phyloP scores from a whole-genome alignment of 37 sponge, comb jelly and placozoan genomes.

The Ianthella basta region DNA sequence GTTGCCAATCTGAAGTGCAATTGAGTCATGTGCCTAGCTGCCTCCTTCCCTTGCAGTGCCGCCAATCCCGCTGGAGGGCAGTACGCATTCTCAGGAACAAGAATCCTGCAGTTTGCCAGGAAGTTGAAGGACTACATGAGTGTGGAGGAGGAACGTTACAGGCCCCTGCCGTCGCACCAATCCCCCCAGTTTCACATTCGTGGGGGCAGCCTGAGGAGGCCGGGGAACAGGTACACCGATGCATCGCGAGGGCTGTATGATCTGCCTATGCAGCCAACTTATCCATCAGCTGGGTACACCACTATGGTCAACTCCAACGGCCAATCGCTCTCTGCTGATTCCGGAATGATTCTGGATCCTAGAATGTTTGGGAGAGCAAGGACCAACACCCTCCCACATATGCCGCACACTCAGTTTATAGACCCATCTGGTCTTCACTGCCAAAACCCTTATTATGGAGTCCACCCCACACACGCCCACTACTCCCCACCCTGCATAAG shows the following conservation, averaged over 20 bases:
- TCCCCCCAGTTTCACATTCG: neutral
- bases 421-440: too few species aligned
- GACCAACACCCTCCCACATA: neutral
- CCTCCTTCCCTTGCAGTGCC: neutral
- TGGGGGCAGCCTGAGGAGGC: neutral
- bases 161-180: neutral
- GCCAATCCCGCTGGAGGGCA: neutral
- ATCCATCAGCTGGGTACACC: too few species aligned
- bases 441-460: too few species aligned
- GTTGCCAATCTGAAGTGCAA: too few species aligned
- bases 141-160: constrained; percentile 19
- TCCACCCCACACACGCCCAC: neutral
- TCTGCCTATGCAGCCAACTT: neutral
- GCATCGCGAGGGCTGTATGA: neutral
- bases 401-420: neutral
- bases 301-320: too few species aligned
- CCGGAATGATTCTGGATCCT: too few species aligned
- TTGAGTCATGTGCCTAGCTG: too few species aligned
- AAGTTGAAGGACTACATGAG: constrained; percentile 18
- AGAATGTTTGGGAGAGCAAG: too few species aligned
- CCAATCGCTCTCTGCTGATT: too few species aligned
- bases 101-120: constrained; percentile 12
- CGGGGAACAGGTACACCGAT: neutral
- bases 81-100: constrained; percentile 9
- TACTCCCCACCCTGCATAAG: too few species aligned